These are phyloP conservation scores for Blastomussa wellsi DNA, from an alignment of 92 coral and sea anemone genomes.

Conservation along the genomic window DNA sequence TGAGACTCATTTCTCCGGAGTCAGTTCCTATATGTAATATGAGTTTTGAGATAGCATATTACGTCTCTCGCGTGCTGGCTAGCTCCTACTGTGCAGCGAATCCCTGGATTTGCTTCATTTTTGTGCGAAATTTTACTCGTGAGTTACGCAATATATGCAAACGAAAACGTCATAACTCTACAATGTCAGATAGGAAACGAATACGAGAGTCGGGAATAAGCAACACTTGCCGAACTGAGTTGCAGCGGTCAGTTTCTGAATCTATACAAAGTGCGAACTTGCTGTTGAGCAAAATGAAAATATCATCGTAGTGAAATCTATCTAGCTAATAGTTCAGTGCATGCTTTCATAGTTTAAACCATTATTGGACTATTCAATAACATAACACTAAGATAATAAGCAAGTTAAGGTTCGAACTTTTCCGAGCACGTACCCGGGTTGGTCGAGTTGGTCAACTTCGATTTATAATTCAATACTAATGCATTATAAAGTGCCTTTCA, in stretches of 20 bases:
- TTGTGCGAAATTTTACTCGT: slow-evolving; percentile 19
- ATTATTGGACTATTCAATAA: no score
- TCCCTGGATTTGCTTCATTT: slow-evolving; percentile 15
- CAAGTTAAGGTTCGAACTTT: no score
- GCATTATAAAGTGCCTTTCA: no score
- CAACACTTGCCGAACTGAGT: neutral
- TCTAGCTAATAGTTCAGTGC: no score
- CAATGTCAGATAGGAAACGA: neutral
- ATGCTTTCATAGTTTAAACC: no score
- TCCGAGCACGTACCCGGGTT: no score
- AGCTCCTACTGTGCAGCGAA: slow-evolving; percentile 25
- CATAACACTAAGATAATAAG: no score
- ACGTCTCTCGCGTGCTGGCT: neutral
- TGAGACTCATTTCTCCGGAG: neutral
- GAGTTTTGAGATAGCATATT: neutral
- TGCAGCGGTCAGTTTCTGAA: neutral
- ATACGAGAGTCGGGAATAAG: neutral
- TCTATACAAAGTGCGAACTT: neutral
- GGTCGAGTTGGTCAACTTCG: no score
- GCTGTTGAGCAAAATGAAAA: neutral
- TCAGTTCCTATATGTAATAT: slow-evolving; percentile 10
- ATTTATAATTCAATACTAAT: no score
- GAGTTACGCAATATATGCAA: slow-evolving; percentile 3
- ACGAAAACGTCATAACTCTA: neutral
- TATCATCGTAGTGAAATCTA: no score